A percentile compares a stretch with the other conserved stretches of the same genome.
These are phyloP conservation scores for Myrmecobius fasciatus DNA, from an alignment of 2,113 vertebrate genomes.

Conservation along the genomic window DNA sequence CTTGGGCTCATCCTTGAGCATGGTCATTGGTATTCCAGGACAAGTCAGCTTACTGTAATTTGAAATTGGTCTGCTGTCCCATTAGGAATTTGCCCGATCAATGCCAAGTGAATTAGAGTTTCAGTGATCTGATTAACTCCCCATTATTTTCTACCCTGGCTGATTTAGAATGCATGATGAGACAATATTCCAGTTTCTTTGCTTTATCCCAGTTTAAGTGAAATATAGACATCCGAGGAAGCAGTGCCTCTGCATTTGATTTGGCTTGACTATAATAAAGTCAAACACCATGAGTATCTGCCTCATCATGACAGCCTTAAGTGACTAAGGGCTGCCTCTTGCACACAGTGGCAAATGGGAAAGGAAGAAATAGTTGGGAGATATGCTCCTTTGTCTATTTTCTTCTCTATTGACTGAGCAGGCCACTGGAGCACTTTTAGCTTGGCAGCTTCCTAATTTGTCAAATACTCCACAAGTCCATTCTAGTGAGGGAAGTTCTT, in stretches of 20 bases:
- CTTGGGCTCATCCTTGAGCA: constrained; percentile 76
- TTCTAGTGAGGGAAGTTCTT: constrained; percentile 40
- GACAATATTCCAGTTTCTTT: constrained; percentile 92
- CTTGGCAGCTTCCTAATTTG: not conserved
- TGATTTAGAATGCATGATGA: constrained; percentile 94
- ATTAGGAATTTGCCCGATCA: constrained; percentile 95
- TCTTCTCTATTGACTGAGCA: not conserved
- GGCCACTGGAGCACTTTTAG: constrained; percentile 13
- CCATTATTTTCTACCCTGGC: constrained; percentile 93
- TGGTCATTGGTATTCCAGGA: constrained; percentile 90
- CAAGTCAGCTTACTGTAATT: constrained; percentile 93
- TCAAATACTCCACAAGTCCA: constrained; percentile 60
- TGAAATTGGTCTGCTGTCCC: constrained; percentile 92
- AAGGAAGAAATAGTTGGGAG: constrained; percentile 22
- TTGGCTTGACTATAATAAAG: constrained; percentile 85
- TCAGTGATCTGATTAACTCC: constrained; percentile 98
- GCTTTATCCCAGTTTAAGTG: constrained; percentile 91
- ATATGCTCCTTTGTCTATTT: not conserved
- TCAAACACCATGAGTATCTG: constrained; percentile 84
- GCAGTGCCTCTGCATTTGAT: constrained; percentile 86
- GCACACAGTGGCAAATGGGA: not conserved
- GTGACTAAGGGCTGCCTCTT: constrained; percentile 65
- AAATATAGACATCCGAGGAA: constrained; percentile 89
- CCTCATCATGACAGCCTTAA: constrained; percentile 69
- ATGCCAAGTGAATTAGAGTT: constrained; percentile 98